A percentile compares a stretch with the other conserved stretches of the same genome.
Evolutionary conservation across 1,140 invertebrate species (phyloP).

Genomic region (Saccostrea echinata): DNA sequence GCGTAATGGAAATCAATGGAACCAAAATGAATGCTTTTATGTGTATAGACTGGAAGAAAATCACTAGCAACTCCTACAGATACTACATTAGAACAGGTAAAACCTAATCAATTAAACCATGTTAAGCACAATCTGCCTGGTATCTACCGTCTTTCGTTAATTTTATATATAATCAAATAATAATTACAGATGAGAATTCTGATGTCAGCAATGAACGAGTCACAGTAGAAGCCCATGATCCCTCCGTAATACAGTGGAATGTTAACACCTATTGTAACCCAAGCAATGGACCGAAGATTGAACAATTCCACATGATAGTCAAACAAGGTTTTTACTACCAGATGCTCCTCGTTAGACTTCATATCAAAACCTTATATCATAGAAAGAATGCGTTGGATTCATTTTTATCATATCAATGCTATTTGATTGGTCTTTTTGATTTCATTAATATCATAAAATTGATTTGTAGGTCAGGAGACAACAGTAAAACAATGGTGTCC

Average conservation of each 20-base stretch:
- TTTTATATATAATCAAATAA: not conserved
- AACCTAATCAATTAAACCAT: not conserved
- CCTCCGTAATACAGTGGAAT: constrained; percentile 14
- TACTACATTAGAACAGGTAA: constrained; percentile 46
- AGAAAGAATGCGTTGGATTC: not conserved
- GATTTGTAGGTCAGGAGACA: constrained; percentile 41
- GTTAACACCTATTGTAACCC: constrained; percentile 24
- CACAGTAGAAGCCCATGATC: constrained; percentile 7
- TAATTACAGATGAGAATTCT: not conserved
- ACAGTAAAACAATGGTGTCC: constrained; percentile 48
- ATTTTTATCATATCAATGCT: not conserved
- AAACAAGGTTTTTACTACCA: constrained; percentile 47
- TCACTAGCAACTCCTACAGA: constrained; percentile 45
- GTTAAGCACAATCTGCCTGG: too few relatives aligned
- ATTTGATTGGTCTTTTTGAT: not conserved
- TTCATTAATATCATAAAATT: not conserved
- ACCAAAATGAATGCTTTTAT: constrained; percentile 20
- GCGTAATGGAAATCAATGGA: constrained; percentile 37
- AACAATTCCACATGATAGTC: constrained; percentile 54
- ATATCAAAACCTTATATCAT: not conserved
- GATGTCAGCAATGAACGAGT: constrained; percentile 5
- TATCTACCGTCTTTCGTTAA: not conserved
- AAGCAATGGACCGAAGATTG: constrained; percentile 7
- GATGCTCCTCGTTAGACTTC: not conserved
- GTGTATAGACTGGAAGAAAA: constrained; percentile 47